These are phyloP conservation scores for Caenorhabditis imperialis DNA, from an alignment of 2,888 invertebrate species.

Conservation along the genomic window DNA sequence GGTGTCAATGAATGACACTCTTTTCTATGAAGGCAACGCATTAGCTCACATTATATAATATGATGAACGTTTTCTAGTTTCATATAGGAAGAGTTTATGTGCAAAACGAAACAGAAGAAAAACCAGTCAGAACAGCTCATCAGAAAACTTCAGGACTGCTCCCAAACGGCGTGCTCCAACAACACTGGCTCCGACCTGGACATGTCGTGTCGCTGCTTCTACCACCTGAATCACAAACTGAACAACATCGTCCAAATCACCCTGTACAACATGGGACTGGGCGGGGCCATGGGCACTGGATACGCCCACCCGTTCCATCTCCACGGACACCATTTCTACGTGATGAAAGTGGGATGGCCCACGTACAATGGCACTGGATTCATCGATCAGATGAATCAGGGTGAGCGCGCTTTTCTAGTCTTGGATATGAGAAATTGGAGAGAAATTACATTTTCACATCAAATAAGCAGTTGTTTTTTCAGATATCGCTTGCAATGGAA, in stretches of 20 bases:
- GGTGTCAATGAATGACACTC: slow-evolving; percentile 5
- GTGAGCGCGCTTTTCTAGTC: slow-evolving; percentile 58
- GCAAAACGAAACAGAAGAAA: too few relatives aligned
- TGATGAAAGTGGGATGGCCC: slow-evolving; percentile 75
- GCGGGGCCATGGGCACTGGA: slow-evolving; percentile 66
- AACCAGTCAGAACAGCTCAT: too few relatives aligned
- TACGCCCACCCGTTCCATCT: slow-evolving; percentile 75
- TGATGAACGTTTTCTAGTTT: too few relatives aligned
- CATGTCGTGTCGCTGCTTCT: slow-evolving; percentile 71
- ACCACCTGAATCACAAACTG: slow-evolving; percentile 69
- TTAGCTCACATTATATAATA: too few relatives aligned
- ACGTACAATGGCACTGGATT: slow-evolving; percentile 62
- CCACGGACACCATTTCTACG: slow-evolving; percentile 74
- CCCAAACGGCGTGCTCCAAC: slow-evolving; percentile 41
- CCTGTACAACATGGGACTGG: slow-evolving; percentile 75
- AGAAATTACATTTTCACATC: background rate
- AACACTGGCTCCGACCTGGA: slow-evolving; percentile 55
- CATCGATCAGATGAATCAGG: slow-evolving; percentile 67
- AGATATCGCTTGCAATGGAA: slow-evolving; percentile 42
- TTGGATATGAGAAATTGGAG: slow-evolving; percentile 36
- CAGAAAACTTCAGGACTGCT: slow-evolving; percentile 49
- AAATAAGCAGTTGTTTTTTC: too few relatives aligned
- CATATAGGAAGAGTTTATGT: too few relatives aligned
- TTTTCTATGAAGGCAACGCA: slow-evolving; percentile 8
- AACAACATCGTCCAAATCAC: slow-evolving; percentile 73